Conservation (phyloP, 2,113 vertebrate genomes). For the Helogale parvula region DNA sequence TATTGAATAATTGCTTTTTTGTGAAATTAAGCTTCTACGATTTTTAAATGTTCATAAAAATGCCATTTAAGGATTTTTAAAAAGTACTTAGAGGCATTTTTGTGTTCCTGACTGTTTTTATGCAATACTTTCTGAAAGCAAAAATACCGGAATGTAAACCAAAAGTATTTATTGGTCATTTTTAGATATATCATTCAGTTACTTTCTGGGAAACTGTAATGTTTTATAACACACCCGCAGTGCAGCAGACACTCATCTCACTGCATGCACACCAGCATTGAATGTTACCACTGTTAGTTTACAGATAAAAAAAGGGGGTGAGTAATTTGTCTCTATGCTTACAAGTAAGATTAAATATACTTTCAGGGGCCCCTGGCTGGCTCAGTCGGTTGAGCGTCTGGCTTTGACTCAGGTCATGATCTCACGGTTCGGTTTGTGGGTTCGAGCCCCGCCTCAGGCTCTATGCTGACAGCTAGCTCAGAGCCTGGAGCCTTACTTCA, state of each 20-base stretch:
- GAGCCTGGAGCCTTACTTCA: too few relatives aligned
- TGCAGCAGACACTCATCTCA: not conserved
- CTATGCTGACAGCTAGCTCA: too few relatives aligned
- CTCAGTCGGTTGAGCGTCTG: too few relatives aligned
- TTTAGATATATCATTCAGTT: not conserved
- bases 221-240: not conserved
- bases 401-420: too few relatives aligned
- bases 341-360: not conserved
- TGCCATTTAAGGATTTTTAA: not conserved
- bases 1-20: not conserved
- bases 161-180: not conserved
- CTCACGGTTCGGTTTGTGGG: too few relatives aligned
- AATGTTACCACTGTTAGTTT: not conserved
- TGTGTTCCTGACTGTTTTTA: not conserved
- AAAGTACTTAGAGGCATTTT: not conserved
- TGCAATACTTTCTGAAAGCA: not conserved
- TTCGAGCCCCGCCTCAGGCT: too few relatives aligned
- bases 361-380: not conserved
- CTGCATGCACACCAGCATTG: not conserved
- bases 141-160: not conserved
- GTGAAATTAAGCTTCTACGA: not conserved
- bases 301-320: not conserved
- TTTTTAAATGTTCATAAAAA: not conserved
- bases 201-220: not conserved
- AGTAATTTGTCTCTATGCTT: not conserved